phyloP scores from a whole-genome alignment of 2,888 invertebrate genomes.

The Patella pellucida region DNA sequence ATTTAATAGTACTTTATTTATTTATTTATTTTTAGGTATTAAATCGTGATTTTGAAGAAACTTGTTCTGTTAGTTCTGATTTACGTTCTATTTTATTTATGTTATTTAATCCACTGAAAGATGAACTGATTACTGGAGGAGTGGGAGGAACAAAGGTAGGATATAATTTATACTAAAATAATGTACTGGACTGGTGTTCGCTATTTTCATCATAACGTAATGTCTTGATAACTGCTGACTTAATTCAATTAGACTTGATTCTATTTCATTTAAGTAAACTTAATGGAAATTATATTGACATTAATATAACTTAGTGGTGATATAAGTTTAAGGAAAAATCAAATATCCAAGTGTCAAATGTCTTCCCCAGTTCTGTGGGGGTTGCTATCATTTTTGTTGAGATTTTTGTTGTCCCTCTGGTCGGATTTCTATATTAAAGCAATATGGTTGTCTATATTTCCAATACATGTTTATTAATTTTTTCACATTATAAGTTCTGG shows the following conservation, averaged over 20 bases:
- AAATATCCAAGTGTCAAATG: too few relatives aligned
- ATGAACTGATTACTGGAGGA: slow-evolving; percentile 70
- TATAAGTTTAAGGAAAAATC: too few relatives aligned
- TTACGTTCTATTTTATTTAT: slow-evolving; percentile 67
- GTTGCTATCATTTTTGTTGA: too few relatives aligned
- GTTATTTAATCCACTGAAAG: slow-evolving; percentile 67
- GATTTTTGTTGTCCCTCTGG: too few relatives aligned
- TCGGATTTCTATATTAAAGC: too few relatives aligned
- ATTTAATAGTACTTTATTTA: too few relatives aligned
- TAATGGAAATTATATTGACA: neutral
- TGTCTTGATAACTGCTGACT: neutral
- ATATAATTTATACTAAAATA: neutral
- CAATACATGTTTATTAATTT: too few relatives aligned
- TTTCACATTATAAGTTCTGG: slow-evolving; percentile 60
- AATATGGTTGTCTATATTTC: too few relatives aligned
- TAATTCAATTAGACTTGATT: neutral
- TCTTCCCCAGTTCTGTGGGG: too few relatives aligned
- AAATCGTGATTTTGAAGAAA: slow-evolving; percentile 68
- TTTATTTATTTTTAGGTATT: slow-evolving; percentile 56
- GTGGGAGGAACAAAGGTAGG: slow-evolving; percentile 68
- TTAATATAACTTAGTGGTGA: too few relatives aligned
- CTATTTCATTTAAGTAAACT: slow-evolving; percentile 13
- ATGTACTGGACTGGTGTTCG: neutral
- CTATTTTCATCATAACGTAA: neutral
- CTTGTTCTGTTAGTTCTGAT: slow-evolving; percentile 64